Conservation (phyloP, 2,797 vertebrate species). For the Epinephelus awoara region DNA sequence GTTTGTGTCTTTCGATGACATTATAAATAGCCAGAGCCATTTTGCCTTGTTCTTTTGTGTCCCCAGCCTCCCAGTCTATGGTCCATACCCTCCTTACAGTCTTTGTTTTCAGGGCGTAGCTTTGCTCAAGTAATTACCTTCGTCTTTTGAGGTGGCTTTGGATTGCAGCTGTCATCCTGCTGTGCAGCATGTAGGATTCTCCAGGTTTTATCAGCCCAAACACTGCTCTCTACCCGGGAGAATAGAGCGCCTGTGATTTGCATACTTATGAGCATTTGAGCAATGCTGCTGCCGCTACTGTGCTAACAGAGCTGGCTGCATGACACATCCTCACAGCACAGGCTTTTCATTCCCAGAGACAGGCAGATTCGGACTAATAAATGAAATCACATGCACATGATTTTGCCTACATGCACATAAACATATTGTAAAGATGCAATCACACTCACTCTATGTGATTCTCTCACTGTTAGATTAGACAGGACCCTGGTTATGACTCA, state of each 20-base stretch:
- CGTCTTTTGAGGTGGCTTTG: slow-evolving; percentile 43
- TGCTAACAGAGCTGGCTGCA: slow-evolving; percentile 42
- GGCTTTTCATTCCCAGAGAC: slow-evolving; percentile 51
- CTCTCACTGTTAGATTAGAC: slow-evolving; percentile 36
- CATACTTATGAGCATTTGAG: slow-evolving; percentile 74
- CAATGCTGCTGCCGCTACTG: slow-evolving; percentile 34
- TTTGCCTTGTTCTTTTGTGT: slow-evolving; percentile 27
- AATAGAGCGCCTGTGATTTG: slow-evolving; percentile 71
- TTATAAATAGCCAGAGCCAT: slow-evolving; percentile 40
- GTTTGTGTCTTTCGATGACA: slow-evolving; percentile 13
- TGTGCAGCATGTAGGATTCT: slow-evolving; percentile 54
- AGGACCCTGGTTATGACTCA: slow-evolving; percentile 61
- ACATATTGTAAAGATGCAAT: not conserved
- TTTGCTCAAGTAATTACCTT: slow-evolving; percentile 48
- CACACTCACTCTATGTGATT: slow-evolving; percentile 11
- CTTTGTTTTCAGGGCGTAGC: slow-evolving; percentile 35
- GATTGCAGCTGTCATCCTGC: slow-evolving; percentile 50
- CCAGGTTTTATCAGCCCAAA: slow-evolving; percentile 68
- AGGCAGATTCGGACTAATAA: slow-evolving; percentile 28
- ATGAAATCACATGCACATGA: not conserved
- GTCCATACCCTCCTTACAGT: not conserved
- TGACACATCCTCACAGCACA: slow-evolving; percentile 33
- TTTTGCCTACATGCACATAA: slow-evolving; percentile 18
- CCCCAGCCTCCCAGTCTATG: slow-evolving; percentile 5
- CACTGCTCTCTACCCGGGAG: slow-evolving; percentile 51